Percentiles rank a stretch among this genome's conserved stretches.
Evolutionary conservation across 2,113 vertebrate species (phyloP).

Genomic region (Xyrauchen texanus): DNA sequence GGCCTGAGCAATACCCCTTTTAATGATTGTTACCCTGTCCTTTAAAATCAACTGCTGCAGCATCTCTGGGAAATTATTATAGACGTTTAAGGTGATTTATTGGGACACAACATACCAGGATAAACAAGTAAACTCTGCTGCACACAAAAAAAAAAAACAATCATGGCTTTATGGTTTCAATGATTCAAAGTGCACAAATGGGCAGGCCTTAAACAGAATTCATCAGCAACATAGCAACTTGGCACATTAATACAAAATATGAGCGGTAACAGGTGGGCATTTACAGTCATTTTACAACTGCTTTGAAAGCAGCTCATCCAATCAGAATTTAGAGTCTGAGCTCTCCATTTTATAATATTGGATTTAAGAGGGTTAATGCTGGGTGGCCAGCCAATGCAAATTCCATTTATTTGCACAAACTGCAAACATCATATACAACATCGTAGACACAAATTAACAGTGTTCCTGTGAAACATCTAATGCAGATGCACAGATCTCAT

Average conservation of each 20-base stretch:
- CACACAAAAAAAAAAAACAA: background rate
- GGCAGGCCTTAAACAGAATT: background rate
- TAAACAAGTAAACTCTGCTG: background rate
- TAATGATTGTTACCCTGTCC: background rate
- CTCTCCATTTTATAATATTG: background rate
- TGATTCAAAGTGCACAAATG: constrained; percentile 1
- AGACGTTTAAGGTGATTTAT: background rate
- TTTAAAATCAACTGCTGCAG: constrained; percentile 6
- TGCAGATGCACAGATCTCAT: constrained; percentile 8
- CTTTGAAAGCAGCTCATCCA: too few species aligned
- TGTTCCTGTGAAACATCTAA: background rate
- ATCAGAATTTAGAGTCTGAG: too few species aligned
- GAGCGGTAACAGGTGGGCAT: too few species aligned
- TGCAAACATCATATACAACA: background rate
- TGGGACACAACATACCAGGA: background rate
- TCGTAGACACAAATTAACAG: background rate
- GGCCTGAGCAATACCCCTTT: too few species aligned
- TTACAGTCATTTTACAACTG: too few species aligned
- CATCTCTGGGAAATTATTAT: constrained; percentile 6
- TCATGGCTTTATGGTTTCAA: background rate
- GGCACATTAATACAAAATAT: background rate
- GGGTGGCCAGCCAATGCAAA: background rate
- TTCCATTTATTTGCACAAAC: background rate
- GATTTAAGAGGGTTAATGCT: background rate
- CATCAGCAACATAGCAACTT: background rate